phyloP scores from a whole-genome alignment of 2,888 invertebrate genomes.

The Chrysolina oricalcia region DNA sequence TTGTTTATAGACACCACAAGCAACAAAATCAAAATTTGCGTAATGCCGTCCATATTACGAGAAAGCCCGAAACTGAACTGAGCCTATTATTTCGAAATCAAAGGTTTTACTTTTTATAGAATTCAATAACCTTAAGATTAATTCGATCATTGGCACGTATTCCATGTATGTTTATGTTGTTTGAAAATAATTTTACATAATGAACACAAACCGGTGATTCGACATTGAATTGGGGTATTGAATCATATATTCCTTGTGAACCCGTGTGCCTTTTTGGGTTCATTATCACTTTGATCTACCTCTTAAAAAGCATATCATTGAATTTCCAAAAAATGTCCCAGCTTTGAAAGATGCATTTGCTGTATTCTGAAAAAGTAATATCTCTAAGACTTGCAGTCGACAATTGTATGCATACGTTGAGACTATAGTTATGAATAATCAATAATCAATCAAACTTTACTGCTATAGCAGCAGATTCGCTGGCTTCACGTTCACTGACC shows the following conservation, averaged over 20 bases:
- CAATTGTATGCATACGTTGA: too few relatives aligned
- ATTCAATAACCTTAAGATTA: constrained; percentile 16
- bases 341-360: too few relatives aligned
- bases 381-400: too few relatives aligned
- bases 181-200: constrained; percentile 8
- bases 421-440: too few relatives aligned
- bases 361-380: too few relatives aligned
- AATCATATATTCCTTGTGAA: constrained; percentile 5
- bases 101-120: constrained; percentile 33
- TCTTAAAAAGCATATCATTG: too few relatives aligned
- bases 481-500: too few relatives aligned
- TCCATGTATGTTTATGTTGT: constrained; percentile 10
- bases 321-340: too few relatives aligned
- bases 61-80: constrained; percentile 3
- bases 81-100: neutral
- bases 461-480: too few relatives aligned
- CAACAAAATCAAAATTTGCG: constrained; percentile 19
- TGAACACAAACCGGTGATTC: constrained; percentile 7
- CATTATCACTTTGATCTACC: neutral
- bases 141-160: constrained; percentile 6
- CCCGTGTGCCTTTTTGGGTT: neutral
- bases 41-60: constrained; percentile 22
- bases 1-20: constrained; percentile 36
- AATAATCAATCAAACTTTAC: too few relatives aligned
- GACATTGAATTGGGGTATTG: constrained; percentile 16